phyloP scores from a whole-genome alignment of 2,888 invertebrate species.

The Drosophila mayaguana region DNA sequence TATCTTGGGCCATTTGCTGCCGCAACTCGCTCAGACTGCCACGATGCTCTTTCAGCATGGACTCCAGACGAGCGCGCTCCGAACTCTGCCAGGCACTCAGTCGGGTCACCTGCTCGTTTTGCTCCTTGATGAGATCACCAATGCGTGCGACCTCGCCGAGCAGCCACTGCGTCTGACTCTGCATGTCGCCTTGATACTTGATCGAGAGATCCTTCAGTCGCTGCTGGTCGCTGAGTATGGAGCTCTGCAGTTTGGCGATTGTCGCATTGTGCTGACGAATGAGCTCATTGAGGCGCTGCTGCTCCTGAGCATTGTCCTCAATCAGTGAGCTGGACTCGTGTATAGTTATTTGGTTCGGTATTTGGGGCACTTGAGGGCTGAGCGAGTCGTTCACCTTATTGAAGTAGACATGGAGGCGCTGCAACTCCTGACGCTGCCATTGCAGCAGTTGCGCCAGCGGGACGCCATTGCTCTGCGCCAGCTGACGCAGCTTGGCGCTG shows the following conservation, averaged over 20 bases:
- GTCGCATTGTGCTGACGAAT: constrained; percentile 82
- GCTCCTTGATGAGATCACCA: constrained; percentile 77
- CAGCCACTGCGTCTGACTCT: constrained; percentile 82
- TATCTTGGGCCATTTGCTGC: constrained; percentile 79
- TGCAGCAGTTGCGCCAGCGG: constrained; percentile 75
- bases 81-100: constrained; percentile 82
- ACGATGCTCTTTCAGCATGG: constrained; percentile 79
- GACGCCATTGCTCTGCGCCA: constrained; percentile 75
- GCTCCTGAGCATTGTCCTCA: constrained; percentile 70
- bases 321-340: constrained; percentile 60
- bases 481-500: constrained; percentile 60
- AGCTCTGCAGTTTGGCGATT: constrained; percentile 79
- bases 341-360: constrained; percentile 7
- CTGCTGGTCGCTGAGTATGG: constrained; percentile 81
- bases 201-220: constrained; percentile 76
- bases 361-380: constrained; percentile 40
- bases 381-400: constrained; percentile 79
- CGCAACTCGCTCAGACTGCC: constrained; percentile 81
- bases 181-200: constrained; percentile 81
- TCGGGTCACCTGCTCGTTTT: constrained; percentile 81
- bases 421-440: constrained; percentile 82
- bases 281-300: constrained; percentile 77
- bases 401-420: constrained; percentile 76
- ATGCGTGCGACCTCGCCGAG: constrained; percentile 81
- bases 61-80: constrained; percentile 81